Evolutionary conservation across 2,797 vertebrate species (phyloP).

Genomic region (Manis pentadactyla): DNA sequence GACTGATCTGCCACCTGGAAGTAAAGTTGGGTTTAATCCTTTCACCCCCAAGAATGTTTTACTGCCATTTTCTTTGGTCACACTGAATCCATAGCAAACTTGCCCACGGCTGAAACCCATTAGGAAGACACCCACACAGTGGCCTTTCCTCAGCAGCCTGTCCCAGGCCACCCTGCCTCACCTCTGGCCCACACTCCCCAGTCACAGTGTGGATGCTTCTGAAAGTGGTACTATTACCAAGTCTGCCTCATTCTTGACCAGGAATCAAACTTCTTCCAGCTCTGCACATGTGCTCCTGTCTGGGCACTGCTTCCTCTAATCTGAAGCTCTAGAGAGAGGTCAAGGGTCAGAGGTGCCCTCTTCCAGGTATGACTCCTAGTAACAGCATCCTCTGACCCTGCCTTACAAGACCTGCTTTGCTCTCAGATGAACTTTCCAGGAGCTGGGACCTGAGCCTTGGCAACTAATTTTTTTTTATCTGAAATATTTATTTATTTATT

Average conservation of each 20-base stretch:
- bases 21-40: no score
- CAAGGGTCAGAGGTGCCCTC: background rate
- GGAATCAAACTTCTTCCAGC: background rate
- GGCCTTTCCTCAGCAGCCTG: background rate
- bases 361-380: background rate
- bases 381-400: background rate
- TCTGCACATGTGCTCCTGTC: background rate
- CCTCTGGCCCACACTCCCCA: background rate
- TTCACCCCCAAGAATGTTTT: no score
- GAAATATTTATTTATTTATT: no score
- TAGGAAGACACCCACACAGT: background rate
- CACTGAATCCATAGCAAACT: no score
- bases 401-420: background rate
- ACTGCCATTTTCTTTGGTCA: no score
- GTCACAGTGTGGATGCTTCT: background rate
- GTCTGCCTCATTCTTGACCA: background rate
- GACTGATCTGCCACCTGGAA: no score
- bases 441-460: background rate
- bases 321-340: background rate
- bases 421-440: background rate
- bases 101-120: no score
- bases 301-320: background rate
- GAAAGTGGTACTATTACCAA: background rate
- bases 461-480: background rate
- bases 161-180: background rate